Conservation (phyloP, 1,140 invertebrate species). For the Sipha flava region DNA sequence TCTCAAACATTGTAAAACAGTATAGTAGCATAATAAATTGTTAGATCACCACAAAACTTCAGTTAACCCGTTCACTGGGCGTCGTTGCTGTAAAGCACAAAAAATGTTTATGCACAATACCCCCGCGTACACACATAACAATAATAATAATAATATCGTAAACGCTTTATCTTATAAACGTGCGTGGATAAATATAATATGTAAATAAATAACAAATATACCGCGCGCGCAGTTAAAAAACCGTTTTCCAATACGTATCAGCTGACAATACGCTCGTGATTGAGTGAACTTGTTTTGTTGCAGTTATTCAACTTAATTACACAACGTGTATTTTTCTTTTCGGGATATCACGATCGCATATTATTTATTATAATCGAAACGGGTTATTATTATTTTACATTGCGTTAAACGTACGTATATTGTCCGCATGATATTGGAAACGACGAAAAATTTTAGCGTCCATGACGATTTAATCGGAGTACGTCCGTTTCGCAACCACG, state of each 20-base stretch:
- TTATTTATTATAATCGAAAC: conserved; percentile 6
- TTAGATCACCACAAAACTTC: not conserved
- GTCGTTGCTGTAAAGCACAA: not conserved
- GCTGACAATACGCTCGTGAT: not conserved
- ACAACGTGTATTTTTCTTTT: not conserved
- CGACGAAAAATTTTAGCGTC: not conserved
- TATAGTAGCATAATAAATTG: too few relatives aligned
- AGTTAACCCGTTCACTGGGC: not conserved
- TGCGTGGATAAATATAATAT: too few relatives aligned
- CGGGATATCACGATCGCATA: not conserved
- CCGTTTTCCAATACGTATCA: not conserved
- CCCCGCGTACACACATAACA: too few relatives aligned
- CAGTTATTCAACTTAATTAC: conserved; percentile 13
- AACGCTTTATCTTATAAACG: too few relatives aligned
- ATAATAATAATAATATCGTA: not conserved
- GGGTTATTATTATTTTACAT: not conserved
- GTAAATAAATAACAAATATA: not conserved
- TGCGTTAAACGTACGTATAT: not conserved
- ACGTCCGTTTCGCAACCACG: not conserved
- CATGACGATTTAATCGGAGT: not conserved
- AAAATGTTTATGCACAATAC: not conserved
- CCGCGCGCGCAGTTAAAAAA: not conserved
- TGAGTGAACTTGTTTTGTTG: not conserved
- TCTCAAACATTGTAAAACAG: not conserved
- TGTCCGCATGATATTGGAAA: not conserved